Evolutionary conservation across 2,797 vertebrate genomes (phyloP), one percentile per base, ranked within the genome.

Genomic region (Poeciliopsis gracilis): DNA sequence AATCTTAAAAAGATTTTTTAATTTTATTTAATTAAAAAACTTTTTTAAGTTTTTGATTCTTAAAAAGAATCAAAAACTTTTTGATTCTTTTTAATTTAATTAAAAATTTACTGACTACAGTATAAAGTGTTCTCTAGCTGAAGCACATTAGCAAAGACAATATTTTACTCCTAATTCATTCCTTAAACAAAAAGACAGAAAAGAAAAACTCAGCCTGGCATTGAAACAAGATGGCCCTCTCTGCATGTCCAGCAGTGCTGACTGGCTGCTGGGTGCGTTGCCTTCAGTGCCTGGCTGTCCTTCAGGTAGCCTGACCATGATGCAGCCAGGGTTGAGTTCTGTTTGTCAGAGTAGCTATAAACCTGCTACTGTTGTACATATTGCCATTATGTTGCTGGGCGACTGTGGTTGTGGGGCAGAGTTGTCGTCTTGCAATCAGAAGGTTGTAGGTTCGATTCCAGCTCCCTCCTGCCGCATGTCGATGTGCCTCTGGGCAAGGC

Each of bases 381-480:
- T 84, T 80, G 23, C 84, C 88, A 90, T 91, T 81, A 79, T 87
- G 81, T 84, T 79, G n/a, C 83, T 87, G n/a, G n/a, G n/a, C n/a
- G n/a, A n/a, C n/a, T n/a, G n/a, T n/a, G n/a, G n/a, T n/a, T n/a
- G n/a, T n/a, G n/a, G n/a, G n/a, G n/a, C n/a, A n/a, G n/a, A n/a
- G n/a, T n/a, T n/a, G n/a, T n/a, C n/a, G n/a, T n/a, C n/a, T n/a
- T n/a, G n/a, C n/a, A n/a, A n/a, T n/a, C n/a, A n/a, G n/a, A n/a
- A n/a, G n/a, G n/a, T n/a, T n/a, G n/a, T n/a, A n/a, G n/a, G n/a
- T n/a, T n/a, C n/a, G n/a, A n/a, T n/a, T n/a, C n/a, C n/a, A n/a
- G n/a, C n/a, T n/a, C n/a, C n/a, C n/a, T n/a, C n/a, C n/a, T n/a
- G n/a, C n/a, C n/a, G n/a, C n/a, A n/a, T n/a, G n/a, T n/a, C n/a